phyloP scores from a whole-genome alignment of 2,113 vertebrate genomes.

The Pontoporia blainvillei region DNA sequence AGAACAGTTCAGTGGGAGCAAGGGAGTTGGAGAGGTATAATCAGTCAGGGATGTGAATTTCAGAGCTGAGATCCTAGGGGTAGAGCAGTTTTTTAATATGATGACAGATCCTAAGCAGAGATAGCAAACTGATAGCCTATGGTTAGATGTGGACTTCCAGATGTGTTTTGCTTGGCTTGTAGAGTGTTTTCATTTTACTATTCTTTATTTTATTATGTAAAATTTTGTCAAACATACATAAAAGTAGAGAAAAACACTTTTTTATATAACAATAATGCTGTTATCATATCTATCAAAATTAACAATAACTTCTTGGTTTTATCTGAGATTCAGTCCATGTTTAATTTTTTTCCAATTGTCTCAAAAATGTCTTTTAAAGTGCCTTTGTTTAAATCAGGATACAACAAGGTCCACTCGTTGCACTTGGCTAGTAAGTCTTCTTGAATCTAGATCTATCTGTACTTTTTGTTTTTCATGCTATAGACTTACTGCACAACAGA shows the following conservation, averaged over 20 bases:
- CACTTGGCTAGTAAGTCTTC: background rate
- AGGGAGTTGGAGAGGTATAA: background rate
- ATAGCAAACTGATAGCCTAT: background rate
- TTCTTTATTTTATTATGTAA: background rate
- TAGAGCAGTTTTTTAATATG: background rate
- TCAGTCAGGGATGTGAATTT: background rate
- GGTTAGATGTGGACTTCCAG: background rate
- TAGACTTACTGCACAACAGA: background rate
- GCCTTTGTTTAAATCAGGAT: background rate
- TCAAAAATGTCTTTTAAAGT: conserved; percentile 20
- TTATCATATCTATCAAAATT: background rate
- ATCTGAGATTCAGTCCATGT: background rate
- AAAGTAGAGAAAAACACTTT: background rate
- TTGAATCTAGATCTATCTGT: background rate
- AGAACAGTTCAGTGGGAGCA: background rate
- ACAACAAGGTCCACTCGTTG: background rate
- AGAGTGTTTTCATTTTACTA: background rate
- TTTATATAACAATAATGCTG: background rate
- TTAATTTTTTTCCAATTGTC: background rate
- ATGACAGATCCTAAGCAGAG: background rate
- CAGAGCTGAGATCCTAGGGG: background rate
- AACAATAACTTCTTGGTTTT: background rate
- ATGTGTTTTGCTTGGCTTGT: background rate
- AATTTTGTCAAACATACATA: background rate
- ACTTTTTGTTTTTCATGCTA: background rate